Evolutionary conservation across 1,140 invertebrate genomes (phyloP).

Genomic region (Palaemon carinicauda): DNA sequence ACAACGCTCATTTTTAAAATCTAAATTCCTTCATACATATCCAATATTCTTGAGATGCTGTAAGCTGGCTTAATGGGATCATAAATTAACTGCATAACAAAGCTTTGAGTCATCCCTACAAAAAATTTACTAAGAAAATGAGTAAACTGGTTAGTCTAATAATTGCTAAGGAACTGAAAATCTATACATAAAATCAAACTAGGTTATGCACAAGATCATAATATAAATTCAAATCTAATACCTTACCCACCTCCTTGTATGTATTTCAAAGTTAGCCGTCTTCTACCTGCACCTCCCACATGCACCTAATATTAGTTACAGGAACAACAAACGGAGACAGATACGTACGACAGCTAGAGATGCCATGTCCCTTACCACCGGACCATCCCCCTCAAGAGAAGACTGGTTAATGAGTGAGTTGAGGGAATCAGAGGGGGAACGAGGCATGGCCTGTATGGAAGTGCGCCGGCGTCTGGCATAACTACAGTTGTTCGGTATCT

Average conservation of each 20-base stretch:
- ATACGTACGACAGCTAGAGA: conserved; percentile 53
- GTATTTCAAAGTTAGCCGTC: no score
- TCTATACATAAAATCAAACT: no score
- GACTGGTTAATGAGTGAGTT: conserved; percentile 43
- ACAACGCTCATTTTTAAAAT: no score
- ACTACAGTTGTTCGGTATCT: conserved; percentile 98
- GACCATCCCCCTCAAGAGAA: conserved; percentile 40
- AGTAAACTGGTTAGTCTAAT: no score
- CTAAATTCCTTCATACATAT: no score
- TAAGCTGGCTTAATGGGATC: no score
- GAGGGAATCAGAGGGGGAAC: conserved; percentile 43
- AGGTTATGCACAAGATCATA: not conserved
- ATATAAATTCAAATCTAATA: not conserved
- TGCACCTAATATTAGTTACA: not conserved
- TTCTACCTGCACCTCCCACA: not conserved
- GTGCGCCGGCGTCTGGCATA: conserved; percentile 74
- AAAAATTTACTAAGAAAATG: no score
- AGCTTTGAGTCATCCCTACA: no score
- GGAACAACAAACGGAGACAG: not conserved
- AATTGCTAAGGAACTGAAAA: no score
- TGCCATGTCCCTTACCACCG: conserved; percentile 52
- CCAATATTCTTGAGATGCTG: no score
- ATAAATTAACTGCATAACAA: no score
- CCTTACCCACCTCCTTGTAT: not conserved
- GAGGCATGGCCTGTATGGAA: conserved; percentile 44